Evolutionary conservation across 2,113 vertebrate genomes (phyloP), one percentile per base, ranked within the genome.

Genomic region (Anser brachyrhynchus): DNA sequence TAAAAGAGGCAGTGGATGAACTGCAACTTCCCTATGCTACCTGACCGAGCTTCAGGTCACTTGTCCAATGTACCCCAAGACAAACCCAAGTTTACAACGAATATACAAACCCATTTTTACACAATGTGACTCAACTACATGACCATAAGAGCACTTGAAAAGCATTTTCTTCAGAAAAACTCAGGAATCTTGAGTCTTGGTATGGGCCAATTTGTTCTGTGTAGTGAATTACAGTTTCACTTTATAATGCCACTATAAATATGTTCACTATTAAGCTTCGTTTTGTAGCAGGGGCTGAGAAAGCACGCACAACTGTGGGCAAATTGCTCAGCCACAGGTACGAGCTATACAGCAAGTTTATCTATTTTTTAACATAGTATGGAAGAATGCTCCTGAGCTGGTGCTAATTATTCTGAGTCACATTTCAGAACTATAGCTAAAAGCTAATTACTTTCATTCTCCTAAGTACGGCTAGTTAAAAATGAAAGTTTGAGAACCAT

Each of bases 331-430:
- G 70, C 41, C 0, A 0, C 9, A 17, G 41, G 13, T 55, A 70
- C 3, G 22, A 88, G 33, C 55, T 33, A 2, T 2, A 55, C 0
- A 0, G 29, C 22, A 37, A 0, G 9, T 39, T n/a, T 77, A 49
- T 29, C 52, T 44, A 26, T 61, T 35, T 10, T n/a, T 35, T 37
- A 35, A 39, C 14, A 35, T 26, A 19, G 20, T 3, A 13, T 26
- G 41, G 67, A 41, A 21, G 58, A 67, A 49, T 4, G 20, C 39
- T 69, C 61, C 66, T 76, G 44, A 79, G 66, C 10, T n/a, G 33
- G 3, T 61, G 54, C 28, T 55, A 22, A 75, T 65, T 31, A 28
- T 33, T 29, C 37, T 0, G 51, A 61, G 64, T 20, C 0, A 0
- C 19, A 46, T 59, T 59, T 80, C 86, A 84, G 75, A 65, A 90